Evolutionary conservation across 2,797 vertebrate genomes (phyloP).

Genomic region (Tokudaia muenninki): DNA sequence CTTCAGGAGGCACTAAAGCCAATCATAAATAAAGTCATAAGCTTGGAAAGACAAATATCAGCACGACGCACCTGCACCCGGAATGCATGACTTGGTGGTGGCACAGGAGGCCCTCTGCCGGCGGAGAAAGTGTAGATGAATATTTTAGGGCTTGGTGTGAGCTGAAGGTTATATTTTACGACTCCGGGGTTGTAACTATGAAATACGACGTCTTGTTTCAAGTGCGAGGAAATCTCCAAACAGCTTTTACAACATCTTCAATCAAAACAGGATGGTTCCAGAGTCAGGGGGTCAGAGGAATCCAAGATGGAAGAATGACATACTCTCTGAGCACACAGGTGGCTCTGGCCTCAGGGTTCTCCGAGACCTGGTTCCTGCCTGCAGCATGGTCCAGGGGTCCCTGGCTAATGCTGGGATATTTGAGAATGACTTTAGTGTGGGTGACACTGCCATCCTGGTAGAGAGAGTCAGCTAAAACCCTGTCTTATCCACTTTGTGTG

Average conservation of each 20-base stretch:
- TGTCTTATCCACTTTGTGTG: background rate
- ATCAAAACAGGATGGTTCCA: slow-evolving; percentile 40
- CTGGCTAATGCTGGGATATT: background rate
- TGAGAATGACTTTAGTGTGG: background rate
- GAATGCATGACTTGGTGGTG: background rate
- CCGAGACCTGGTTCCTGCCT: background rate
- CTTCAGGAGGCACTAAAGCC: slow-evolving; percentile 5
- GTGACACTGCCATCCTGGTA: background rate
- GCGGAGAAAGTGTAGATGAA: slow-evolving; percentile 38
- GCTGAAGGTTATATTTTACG: slow-evolving; percentile 73
- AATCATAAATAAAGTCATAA: slow-evolving; percentile 70
- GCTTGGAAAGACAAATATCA: slow-evolving; percentile 52
- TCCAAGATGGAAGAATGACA: background rate
- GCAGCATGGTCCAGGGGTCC: background rate
- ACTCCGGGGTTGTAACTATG: slow-evolving; percentile 70
- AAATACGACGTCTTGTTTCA: slow-evolving; percentile 74
- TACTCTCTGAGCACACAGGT: background rate
- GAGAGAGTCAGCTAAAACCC: background rate
- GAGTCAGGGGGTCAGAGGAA: background rate
- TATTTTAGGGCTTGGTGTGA: slow-evolving; percentile 67
- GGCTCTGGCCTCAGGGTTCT: background rate
- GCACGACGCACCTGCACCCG: slow-evolving; percentile 8
- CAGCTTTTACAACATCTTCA: slow-evolving; percentile 67
- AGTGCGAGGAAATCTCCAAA: slow-evolving; percentile 76
- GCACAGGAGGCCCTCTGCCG: background rate